These are phyloP conservation scores for Lasioglossum baleicum DNA, from an alignment of 1,140 invertebrate species.

Conservation along the genomic window DNA sequence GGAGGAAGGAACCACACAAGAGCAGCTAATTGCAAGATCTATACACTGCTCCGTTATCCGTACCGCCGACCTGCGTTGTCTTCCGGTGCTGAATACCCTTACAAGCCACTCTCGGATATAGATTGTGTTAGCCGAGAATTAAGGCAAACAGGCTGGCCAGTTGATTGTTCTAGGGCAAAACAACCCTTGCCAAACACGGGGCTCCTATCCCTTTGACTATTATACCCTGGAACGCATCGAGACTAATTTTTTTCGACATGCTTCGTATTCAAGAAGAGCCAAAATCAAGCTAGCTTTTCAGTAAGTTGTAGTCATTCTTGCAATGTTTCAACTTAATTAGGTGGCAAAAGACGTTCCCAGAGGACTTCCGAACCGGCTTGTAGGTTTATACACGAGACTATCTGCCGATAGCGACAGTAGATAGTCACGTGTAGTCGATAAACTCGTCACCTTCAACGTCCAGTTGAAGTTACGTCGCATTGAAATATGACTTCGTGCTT, in stretches of 20 bases:
- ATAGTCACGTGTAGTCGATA: neutral
- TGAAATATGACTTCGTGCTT: neutral
- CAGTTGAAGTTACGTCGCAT: neutral
- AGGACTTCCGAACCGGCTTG: no score
- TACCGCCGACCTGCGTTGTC: slow-evolving; percentile 38
- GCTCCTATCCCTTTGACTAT: neutral
- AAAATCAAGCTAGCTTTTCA: no score
- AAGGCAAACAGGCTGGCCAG: slow-evolving; percentile 46
- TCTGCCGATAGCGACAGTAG: neutral
- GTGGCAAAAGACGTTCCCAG: no score
- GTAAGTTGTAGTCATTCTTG: no score
- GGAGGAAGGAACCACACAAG: slow-evolving; percentile 61
- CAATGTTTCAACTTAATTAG: no score
- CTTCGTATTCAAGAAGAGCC: no score
- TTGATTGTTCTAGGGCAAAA: slow-evolving; percentile 8
- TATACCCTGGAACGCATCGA: no score
- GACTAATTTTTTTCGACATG: no score
- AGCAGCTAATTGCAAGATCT: slow-evolving; percentile 61
- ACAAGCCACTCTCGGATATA: slow-evolving; percentile 54
- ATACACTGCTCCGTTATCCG: slow-evolving; percentile 50
- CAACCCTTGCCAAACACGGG: neutral
- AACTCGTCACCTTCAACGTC: neutral
- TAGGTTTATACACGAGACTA: neutral
- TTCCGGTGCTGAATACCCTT: slow-evolving; percentile 56
- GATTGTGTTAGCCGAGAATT: slow-evolving; percentile 51